Evolutionary conservation across 2,797 vertebrate species (phyloP), one percentile per base, ranked within the genome.

Genomic region (Vipera latastei): DNA sequence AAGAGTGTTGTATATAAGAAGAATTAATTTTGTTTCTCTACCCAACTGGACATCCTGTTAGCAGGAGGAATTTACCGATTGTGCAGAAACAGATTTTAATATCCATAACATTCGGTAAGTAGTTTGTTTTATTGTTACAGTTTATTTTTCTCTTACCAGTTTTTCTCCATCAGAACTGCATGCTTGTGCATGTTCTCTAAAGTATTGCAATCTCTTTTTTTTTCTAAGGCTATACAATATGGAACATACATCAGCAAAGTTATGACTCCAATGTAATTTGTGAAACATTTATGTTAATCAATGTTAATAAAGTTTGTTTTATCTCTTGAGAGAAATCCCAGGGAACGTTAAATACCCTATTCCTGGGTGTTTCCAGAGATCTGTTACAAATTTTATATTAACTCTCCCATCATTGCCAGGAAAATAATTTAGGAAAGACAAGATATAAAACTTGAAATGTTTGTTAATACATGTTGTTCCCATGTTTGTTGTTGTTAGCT

Each of bases 21-120:
- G 12, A 12, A 8, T 13, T 69, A 86, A 53, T 69, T 22, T 57
- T 73, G 11, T 14, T 1, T 22, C 8, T 2, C 26, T 1, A 8
- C 3, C 1, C 51, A 85, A 28, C 0, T 48, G 89, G 28, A 65
- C 28, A 65, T 92, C 91, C 91, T 86, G 90, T 93, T 51, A 9
- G 89, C 63, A 20, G 20, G 88, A 95, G 92, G 93, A 96, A 44
- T 25, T 8, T 6, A 86, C 44, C 0, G 14, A 0, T 12, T 44
- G 63, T 22, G 18, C 83, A 4, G 25, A 83, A 92, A 61, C 59
- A 5, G 0, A 0, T 60, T 59, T 16, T 1, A 0, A 73, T 2
- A 59, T 25, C 60, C 89, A 48, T 53, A 48, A 18, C 11, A 90
- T 6, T 57, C 0, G 60, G 90, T 96, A 91, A 95, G 96, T 96